phyloP scores from a whole-genome alignment of 2,888 invertebrate species.

The Coenonympha glycerion region DNA sequence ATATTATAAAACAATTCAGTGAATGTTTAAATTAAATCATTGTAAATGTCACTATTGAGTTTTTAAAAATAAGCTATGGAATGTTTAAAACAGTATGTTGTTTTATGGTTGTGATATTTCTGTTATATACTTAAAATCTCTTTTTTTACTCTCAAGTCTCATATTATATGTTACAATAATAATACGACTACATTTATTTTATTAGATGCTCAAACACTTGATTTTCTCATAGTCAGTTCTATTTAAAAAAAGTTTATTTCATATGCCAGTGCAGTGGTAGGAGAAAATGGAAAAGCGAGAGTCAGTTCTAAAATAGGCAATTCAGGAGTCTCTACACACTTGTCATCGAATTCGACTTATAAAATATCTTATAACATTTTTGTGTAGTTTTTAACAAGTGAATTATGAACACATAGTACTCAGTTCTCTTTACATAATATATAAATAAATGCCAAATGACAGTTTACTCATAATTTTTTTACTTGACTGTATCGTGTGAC shows the following conservation, averaged over 20 bases:
- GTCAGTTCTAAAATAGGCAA: not conserved
- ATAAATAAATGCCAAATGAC: too few species aligned
- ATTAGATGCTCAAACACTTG: slow-evolving; percentile 23
- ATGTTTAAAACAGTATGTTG: not conserved
- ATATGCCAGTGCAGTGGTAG: not conserved
- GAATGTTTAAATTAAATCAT: too few species aligned
- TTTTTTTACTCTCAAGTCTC: not conserved
- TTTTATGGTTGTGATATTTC: not conserved
- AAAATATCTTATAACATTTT: too few species aligned
- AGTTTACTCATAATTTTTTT: too few species aligned
- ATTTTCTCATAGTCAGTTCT: slow-evolving; percentile 25
- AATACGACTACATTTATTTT: not conserved
- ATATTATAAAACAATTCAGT: too few species aligned
- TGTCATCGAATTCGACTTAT: slow-evolving; percentile 1
- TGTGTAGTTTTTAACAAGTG: too few species aligned
- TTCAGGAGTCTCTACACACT: slow-evolving; percentile 2
- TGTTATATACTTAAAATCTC: not conserved
- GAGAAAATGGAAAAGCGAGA: not conserved
- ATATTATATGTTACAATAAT: not conserved
- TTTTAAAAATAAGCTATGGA: not conserved
- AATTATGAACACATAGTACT: too few species aligned
- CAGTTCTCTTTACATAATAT: too few species aligned
- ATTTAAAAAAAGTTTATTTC: not conserved
- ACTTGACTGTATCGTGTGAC: too few species aligned
- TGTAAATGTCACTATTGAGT: too few species aligned